Evolutionary conservation across 2,888 invertebrate genomes (phyloP), one percentile per base, ranked within the genome.

Genomic region (Synergus umbraculus): DNA sequence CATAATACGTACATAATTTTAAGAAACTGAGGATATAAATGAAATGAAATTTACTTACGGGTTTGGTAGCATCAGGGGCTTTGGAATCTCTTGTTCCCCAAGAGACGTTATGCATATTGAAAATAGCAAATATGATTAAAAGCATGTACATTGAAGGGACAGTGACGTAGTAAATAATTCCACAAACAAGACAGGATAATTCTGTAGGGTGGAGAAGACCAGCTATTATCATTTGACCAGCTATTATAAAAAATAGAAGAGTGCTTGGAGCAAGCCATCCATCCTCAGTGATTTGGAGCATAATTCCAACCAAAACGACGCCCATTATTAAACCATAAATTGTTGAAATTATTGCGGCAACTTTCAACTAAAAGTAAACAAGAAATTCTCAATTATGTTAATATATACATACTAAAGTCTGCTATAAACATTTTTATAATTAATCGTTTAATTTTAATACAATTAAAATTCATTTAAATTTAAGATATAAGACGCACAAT

Each of bases 131-230:
- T 79, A 98, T 96, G 85, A 98, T 96, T 78, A 98, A 94, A 89
- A 98, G 93, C 94, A 98, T 95, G 92, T 98, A 98, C 96, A 98
- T 98, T 84, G 97, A 97, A 0, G 98, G 98, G 77, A 98, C 97
- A 8, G 98, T 97, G 69, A 98, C 95, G 90, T 97, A 97, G 91
- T 98, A 98, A 63, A 98, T 94, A 81, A 95, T 90, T 18, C 96
- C 94, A 86, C 95, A 96, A 58, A 95, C 91, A n/a, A 98, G 92
- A 83, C 97, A 97, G 66, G 93, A 91, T 77, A 96, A 93, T 92
- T 97, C 97, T 89, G 95, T 94, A 0, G 98, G 98, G 92, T 98
- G 98, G 65, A 98, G 90, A 0, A 96, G 88, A 0, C 93, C 94
- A 1, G 94, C 93, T 13, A 93, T 82, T 15, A 92, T 86, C 83